These are phyloP conservation scores for Acrocephalus arundinaceus DNA, from an alignment of 2,113 vertebrate genomes.

Conservation along the genomic window DNA sequence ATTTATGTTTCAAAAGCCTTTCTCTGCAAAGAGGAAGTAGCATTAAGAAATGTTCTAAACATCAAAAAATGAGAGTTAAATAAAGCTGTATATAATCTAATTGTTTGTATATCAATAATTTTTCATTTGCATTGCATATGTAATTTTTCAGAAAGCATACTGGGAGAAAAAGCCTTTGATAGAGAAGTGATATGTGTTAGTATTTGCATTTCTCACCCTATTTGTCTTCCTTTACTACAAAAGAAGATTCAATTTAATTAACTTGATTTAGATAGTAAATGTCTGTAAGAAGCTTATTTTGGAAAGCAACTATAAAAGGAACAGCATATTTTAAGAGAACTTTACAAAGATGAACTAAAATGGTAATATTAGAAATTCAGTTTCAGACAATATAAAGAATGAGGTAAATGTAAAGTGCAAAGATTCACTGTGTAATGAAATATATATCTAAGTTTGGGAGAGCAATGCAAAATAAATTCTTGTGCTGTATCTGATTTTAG, in stretches of 20 bases:
- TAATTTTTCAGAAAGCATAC: slow-evolving; percentile 3
- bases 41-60: slow-evolving; percentile 24
- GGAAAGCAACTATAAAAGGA: not conserved
- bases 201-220: slow-evolving; percentile 18
- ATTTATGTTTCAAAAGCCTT: slow-evolving; percentile 4
- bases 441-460: not conserved
- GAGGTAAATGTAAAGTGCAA: not conserved
- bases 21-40: not conserved
- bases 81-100: not conserved
- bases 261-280: slow-evolving; percentile 4
- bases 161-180: slow-evolving; percentile 6
- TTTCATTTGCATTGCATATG: slow-evolving; percentile 25
- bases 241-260: slow-evolving; percentile 29
- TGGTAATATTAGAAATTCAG: not conserved
- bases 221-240: slow-evolving; percentile 22
- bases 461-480: not conserved
- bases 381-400: not conserved
- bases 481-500: not conserved
- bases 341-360: not conserved
- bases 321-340: not conserved
- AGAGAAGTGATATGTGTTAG: not conserved
- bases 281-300: not conserved
- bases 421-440: not conserved
- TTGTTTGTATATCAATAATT: slow-evolving; percentile 19
- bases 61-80: not conserved